phyloP scores from a whole-genome alignment of 2,888 invertebrate genomes.

The Pheosia gnoma region DNA sequence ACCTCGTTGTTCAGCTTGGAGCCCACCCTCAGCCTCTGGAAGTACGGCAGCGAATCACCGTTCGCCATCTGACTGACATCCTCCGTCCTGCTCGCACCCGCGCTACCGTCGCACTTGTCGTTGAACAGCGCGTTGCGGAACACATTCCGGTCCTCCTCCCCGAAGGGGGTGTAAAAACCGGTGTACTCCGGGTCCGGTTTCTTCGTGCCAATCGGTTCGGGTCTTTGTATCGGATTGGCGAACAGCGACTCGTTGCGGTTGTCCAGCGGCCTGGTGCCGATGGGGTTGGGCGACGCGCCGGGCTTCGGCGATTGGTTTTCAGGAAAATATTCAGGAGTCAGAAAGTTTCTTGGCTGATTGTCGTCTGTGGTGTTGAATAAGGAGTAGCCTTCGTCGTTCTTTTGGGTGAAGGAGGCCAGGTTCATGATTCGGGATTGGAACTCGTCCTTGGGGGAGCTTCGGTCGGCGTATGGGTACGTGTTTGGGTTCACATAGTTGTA shows the following conservation, averaged over 20 bases:
- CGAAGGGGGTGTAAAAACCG: constrained; percentile 66
- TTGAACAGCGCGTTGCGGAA: constrained; percentile 72
- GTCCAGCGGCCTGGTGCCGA: constrained; percentile 66
- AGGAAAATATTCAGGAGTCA: constrained; percentile 61
- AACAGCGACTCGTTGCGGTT: constrained; percentile 55
- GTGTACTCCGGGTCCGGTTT: constrained; percentile 36
- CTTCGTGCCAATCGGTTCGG: constrained; percentile 65
- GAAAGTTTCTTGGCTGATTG: constrained; percentile 58
- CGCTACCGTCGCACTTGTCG: constrained; percentile 52
- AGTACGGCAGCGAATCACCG: constrained; percentile 74
- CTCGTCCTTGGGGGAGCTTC: constrained; percentile 57
- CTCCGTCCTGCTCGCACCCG: constrained; percentile 38
- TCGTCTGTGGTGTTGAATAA: constrained; percentile 70
- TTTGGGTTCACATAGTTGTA: constrained; percentile 68
- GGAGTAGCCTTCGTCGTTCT: constrained; percentile 77
- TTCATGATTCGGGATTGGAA: constrained; percentile 71
- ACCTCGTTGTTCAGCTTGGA: constrained; percentile 76
- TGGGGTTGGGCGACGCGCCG: constrained; percentile 72
- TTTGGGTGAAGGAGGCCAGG: constrained; percentile 75
- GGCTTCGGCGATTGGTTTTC: constrained; percentile 62
- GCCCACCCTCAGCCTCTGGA: constrained; percentile 71
- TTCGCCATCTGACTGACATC: constrained; percentile 49
- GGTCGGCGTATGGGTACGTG: constrained; percentile 45
- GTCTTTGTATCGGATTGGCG: constrained; percentile 58
- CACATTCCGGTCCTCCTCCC: constrained; percentile 69